A percentile compares a stretch with the other conserved stretches of the same genome.
These are phyloP conservation scores for Lutraria rhynchaena DNA, from an alignment of 1,140 invertebrate species.

Conservation along the genomic window DNA sequence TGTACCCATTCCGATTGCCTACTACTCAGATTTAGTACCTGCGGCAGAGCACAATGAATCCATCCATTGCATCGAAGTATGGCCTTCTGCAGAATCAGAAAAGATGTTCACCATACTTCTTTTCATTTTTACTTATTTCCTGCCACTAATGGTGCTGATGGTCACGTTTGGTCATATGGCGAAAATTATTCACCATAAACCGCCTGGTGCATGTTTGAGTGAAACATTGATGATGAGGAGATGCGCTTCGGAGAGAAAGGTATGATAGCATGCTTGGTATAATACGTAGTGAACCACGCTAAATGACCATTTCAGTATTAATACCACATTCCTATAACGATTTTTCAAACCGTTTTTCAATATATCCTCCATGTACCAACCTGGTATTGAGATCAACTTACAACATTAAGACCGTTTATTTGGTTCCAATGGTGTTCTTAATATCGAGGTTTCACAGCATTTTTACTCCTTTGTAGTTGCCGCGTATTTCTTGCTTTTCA, in stretches of 20 bases:
- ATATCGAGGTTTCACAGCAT: too few relatives aligned
- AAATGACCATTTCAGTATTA: not conserved
- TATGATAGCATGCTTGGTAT: not conserved
- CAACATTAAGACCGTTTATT: too few relatives aligned
- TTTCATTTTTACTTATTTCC: conserved; percentile 10
- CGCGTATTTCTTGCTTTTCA: too few relatives aligned
- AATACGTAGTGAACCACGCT: not conserved
- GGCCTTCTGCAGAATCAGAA: not conserved
- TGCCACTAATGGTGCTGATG: conserved; percentile 6
- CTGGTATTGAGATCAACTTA: too few relatives aligned
- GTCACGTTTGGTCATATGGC: conserved; percentile 3
- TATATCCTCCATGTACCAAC: too few relatives aligned
- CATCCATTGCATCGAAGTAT: conserved; percentile 7
- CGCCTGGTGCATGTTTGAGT: not conserved
- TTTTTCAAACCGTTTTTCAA: not conserved
- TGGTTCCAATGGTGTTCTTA: too few relatives aligned
- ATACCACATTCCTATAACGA: not conserved
- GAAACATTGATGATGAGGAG: not conserved
- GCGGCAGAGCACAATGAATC: not conserved
- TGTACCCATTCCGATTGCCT: conserved; percentile 11
- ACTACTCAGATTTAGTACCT: not conserved
- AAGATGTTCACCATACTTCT: not conserved
- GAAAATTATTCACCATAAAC: not conserved
- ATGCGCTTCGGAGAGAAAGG: not conserved
- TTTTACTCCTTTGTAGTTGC: too few relatives aligned